Percentiles rank a stretch among this genome's conserved stretches.
Conservation (phyloP, 2,888 invertebrate species). For the Gibbula magus region DNA sequence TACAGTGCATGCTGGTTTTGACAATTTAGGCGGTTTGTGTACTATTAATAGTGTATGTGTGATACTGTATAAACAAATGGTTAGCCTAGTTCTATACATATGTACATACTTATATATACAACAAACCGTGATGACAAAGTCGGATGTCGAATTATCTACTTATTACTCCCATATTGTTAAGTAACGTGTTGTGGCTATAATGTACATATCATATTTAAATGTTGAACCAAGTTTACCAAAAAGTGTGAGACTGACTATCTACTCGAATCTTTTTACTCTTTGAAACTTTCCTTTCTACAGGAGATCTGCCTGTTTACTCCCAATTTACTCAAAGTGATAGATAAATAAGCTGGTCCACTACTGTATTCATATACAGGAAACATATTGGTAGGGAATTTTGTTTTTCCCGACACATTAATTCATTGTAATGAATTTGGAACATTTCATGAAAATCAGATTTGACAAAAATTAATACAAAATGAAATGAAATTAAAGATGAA, state of each 20-base stretch:
- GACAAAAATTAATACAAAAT: too few species aligned
- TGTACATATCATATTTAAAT: slow-evolving; percentile 7
- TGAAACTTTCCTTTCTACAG: not conserved
- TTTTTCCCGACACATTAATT: too few species aligned
- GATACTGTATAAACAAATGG: not conserved
- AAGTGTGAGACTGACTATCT: not conserved
- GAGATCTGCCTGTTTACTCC: too few species aligned
- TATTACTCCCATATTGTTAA: not conserved
- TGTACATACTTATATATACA: not conserved
- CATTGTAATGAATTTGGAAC: too few species aligned
- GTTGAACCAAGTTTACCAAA: slow-evolving; percentile 5
- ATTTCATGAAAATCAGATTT: too few species aligned
- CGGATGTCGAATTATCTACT: not conserved
- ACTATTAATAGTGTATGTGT: not conserved
- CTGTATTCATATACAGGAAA: too few species aligned
- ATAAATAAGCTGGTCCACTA: too few species aligned
- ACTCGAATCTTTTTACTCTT: not conserved
- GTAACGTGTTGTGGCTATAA: not conserved
- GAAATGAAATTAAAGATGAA: too few species aligned
- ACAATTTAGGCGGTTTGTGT: not conserved
- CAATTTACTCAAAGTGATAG: too few species aligned
- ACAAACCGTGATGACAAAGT: not conserved
- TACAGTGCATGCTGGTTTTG: too few species aligned
- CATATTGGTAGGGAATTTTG: too few species aligned
- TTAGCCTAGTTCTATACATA: not conserved